A percentile compares a stretch with the other conserved stretches of the same genome.
These are phyloP conservation scores for Rattus rattus DNA, from an alignment of 2,113 vertebrate genomes.

Conservation along the genomic window DNA sequence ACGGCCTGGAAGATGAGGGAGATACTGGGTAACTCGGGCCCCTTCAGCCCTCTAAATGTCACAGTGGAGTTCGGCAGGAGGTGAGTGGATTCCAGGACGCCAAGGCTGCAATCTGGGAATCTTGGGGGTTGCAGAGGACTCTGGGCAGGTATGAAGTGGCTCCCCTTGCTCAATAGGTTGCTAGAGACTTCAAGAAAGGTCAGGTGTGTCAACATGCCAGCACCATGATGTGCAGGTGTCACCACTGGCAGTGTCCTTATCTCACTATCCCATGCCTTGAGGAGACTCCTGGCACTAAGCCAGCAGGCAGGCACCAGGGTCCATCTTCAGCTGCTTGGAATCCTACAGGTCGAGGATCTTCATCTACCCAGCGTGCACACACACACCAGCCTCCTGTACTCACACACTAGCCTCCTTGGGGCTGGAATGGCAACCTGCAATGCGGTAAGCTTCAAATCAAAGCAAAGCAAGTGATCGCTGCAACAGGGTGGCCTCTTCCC, in stretches of 20 bases:
- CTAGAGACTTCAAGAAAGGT: neutral
- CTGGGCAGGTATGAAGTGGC: too few relatives aligned
- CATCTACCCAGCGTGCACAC: neutral
- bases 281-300: neutral
- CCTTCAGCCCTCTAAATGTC: too few relatives aligned
- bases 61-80: neutral
- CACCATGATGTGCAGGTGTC: neutral
- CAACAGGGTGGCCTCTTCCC: neutral
- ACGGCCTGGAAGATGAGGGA: neutral
- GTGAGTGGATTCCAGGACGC: neutral
- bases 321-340: neutral
- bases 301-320: neutral
- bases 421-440: too few relatives aligned
- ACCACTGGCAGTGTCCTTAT: neutral
- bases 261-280: too few relatives aligned
- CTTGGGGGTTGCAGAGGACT: neutral
- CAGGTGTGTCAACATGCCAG: neutral
- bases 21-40: neutral
- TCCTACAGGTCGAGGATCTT: neutral
- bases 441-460: too few relatives aligned
- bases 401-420: neutral
- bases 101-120: too few relatives aligned
- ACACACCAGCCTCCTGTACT: too few relatives aligned
- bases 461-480: neutral
- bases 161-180: too few relatives aligned